Percentiles rank a stretch among this genome's conserved stretches.
Evolutionary conservation across 2,888 invertebrate species (phyloP).

Genomic region (Morpho deidamia): DNA sequence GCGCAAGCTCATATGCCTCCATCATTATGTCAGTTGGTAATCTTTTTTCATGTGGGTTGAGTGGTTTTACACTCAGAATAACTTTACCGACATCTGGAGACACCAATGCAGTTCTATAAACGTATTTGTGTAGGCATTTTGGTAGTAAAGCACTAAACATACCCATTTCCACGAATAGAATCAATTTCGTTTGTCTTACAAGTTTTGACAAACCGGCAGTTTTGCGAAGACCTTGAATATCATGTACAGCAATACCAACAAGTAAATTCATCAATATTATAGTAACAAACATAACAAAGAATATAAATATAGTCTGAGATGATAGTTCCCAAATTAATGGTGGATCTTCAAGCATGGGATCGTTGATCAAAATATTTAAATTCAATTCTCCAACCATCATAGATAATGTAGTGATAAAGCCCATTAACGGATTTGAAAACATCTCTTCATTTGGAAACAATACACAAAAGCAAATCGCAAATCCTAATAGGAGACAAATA

Average conservation of each 20-base stretch:
- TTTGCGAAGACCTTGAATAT: slow-evolving; percentile 90
- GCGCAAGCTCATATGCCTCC: slow-evolving; percentile 88
- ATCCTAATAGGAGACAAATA: slow-evolving; percentile 89
- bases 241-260: slow-evolving; percentile 92
- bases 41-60: slow-evolving; percentile 89
- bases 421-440: slow-evolving; percentile 90
- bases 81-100: slow-evolving; percentile 90
- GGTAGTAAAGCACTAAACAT: slow-evolving; percentile 88
- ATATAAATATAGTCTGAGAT: slow-evolving; percentile 87
- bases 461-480: slow-evolving; percentile 92
- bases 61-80: slow-evolving; percentile 88
- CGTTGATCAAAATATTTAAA: slow-evolving; percentile 85
- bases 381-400: slow-evolving; percentile 94
- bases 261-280: slow-evolving; percentile 91
- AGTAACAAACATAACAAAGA: slow-evolving; percentile 90
- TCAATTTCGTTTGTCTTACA: slow-evolving; percentile 89
- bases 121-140: slow-evolving; percentile 83
- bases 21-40: slow-evolving; percentile 88
- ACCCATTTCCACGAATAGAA: slow-evolving; percentile 89
- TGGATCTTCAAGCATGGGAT: slow-evolving; percentile 83
- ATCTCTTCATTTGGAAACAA: slow-evolving; percentile 90
- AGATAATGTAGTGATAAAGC: slow-evolving; percentile 88
- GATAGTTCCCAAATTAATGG: slow-evolving; percentile 86
- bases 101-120: slow-evolving; percentile 88
- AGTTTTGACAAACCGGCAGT: slow-evolving; percentile 90